Evolutionary conservation across 2,888 invertebrate species (phyloP), one percentile per base, ranked within the genome.

Genomic region (Acleris cristana): DNA sequence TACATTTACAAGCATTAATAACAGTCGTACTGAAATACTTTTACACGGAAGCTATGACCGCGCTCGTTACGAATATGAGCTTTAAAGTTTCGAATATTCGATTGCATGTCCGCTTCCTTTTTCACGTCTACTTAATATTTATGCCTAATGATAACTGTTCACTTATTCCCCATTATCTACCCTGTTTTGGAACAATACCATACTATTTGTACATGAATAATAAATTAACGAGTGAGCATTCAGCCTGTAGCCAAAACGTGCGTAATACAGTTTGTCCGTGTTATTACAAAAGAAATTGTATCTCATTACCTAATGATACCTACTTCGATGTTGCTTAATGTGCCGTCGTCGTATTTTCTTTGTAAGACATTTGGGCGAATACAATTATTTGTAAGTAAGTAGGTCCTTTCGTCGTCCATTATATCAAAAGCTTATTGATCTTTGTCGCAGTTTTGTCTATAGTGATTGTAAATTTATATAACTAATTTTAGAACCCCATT

Each of bases 141-240:
- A 69, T 72, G 69, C 65, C 69, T 77, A 79, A 80, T 76, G 76
- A 72, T 73, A 69, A 72, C 74, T 76, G 72, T 74, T 78, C 76
- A 75, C 76, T 82, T 78, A 83, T 82, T 80, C 80, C 70, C 72
- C 75, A 75, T 72, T 75, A 71, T 71, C 70, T 75, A 74, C 73
- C 74, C 34, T 77, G 72, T 77, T 82, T 78, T 75, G 72, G 66
- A 76, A 77, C 73, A 79, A 77, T 79, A 77, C 75, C 74, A 69
- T 70, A 63, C 67, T 72, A 71, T 80, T 80, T 75, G 60, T 61
- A 65, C 73, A 83, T 87, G 81, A 87, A 87, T 87, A 86, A 87
- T 86, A 81, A 79, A 87, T 82, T 84, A 84, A 84, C 82, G 82
- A 85, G 70, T 77, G 72, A 76, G 69, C 75, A 72, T 77, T 77